Conservation (phyloP, 2,113 vertebrate species). For the Ceuthmochares aereus region DNA sequence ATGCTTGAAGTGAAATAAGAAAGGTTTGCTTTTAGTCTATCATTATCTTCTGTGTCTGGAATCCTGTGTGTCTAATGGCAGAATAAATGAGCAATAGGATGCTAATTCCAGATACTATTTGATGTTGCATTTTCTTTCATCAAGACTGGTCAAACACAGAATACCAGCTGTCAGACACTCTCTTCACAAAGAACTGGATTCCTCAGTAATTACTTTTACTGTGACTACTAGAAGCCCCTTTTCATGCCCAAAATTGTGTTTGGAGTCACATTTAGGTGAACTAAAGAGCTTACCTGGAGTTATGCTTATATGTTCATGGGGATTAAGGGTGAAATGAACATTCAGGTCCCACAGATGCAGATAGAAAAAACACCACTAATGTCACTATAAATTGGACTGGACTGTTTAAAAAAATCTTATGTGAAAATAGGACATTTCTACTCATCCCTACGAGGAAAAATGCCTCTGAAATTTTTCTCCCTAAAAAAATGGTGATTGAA, state of each 20-base stretch:
- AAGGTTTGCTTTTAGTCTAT: background rate
- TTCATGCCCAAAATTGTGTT: slow-evolving; percentile 5
- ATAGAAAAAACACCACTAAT: background rate
- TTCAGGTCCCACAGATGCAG: background rate
- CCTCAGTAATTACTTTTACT: background rate
- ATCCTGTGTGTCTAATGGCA: background rate
- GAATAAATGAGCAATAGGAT: background rate
- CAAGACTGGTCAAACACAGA: background rate
- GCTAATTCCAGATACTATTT: background rate
- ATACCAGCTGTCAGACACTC: background rate
- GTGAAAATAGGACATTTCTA: background rate
- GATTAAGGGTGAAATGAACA: background rate
- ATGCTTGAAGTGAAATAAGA: background rate
- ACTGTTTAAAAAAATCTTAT: background rate
- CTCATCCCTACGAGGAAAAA: background rate
- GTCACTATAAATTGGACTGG: background rate
- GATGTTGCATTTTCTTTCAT: background rate
- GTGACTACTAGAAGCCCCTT: background rate
- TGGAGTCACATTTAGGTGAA: background rate
- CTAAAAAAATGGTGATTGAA: background rate
- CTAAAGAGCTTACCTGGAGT: background rate
- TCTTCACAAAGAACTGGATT: background rate
- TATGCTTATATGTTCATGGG: background rate
- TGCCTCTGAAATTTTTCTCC: background rate
- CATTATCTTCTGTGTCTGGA: background rate